A percentile compares a stretch with the other conserved stretches of the same genome.
Conservation (phyloP, 2,113 vertebrate genomes). For the Epinephelus fuscoguttatus region DNA sequence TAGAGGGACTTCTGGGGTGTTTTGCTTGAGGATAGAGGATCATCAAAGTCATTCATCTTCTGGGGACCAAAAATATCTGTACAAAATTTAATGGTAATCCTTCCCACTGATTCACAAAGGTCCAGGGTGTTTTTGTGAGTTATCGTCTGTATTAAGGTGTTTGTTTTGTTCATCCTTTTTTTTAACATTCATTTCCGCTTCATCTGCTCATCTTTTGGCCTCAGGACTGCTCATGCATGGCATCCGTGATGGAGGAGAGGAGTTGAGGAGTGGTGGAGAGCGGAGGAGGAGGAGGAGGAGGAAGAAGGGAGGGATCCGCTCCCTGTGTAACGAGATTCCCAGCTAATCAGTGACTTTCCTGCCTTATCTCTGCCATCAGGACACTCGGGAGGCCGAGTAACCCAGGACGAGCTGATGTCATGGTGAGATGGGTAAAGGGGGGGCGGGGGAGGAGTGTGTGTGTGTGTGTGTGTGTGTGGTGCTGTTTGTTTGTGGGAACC, state of each 20-base stretch:
- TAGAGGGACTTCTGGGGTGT: too few species aligned
- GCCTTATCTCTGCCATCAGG: conserved; percentile 85
- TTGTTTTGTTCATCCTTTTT: not conserved
- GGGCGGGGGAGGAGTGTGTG: not conserved
- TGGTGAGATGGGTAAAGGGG: conserved; percentile 78
- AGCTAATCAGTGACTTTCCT: conserved; percentile 87
- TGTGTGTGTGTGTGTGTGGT: conserved; percentile 16
- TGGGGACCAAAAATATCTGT: not conserved
- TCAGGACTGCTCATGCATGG: conserved; percentile 23
- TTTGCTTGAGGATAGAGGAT: too few species aligned
- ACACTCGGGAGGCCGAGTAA: conserved; percentile 86
- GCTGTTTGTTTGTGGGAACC: conserved; percentile 8
- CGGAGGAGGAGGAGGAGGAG: conserved; percentile 43
- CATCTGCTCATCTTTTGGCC: conserved; percentile 29
- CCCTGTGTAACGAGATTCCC: conserved; percentile 87
- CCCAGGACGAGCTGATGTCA: conserved; percentile 87
- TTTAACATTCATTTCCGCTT: conserved; percentile 7
- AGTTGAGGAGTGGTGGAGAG: conserved; percentile 25
- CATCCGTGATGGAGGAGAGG: conserved; percentile 38
- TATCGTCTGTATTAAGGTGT: not conserved
- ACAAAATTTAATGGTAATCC: not conserved
- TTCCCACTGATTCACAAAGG: not conserved
- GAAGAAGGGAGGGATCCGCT: conserved; percentile 77
- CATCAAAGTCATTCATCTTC: not conserved
- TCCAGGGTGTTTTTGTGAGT: not conserved